Base-by-base conservation (phyloP, 1,140 invertebrate species). In the Ceratitis capitata region DNA sequence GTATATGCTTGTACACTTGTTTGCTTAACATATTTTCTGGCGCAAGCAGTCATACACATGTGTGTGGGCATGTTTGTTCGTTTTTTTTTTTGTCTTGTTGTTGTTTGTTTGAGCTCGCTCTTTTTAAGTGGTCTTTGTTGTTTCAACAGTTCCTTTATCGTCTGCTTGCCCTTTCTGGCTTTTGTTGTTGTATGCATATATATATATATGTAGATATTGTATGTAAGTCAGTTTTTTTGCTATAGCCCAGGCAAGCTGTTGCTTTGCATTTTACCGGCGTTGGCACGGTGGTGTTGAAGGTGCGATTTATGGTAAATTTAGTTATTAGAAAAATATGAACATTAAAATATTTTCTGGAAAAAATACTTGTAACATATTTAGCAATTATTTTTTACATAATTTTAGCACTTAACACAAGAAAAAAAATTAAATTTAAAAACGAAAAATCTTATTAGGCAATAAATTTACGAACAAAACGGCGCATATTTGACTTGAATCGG, bases 21-120 rank as follows among this genome's bases (percentile, higher is more conserved):
- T 78, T 78, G n/a, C 69, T 45, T 78, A 32, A 39, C 69, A 47
- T 78, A 78, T 78, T 78, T 78, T 78, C 69, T 39, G 69, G 69
- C 69, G 69, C 45, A n/a, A 45, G 7, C n/a, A n/a, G n/a, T n/a
- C n/a, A n/a, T n/a, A n/a, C n/a, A n/a, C n/a, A n/a, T n/a, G n/a
- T n/a, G n/a, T n/a, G 69, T 23, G 9, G n/a, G 6, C 23, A 9
- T 45, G 69, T 78, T 78, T 78, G 39, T 39, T 78, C 26, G 39
- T 19, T 32, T 78, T 4, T 39, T 78, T 35, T 78, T 78, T 78
- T 35, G 26, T 35, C 45, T 78, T 10, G 42, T n/a, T 45, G 39
- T 19, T 32, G 42, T 4, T 39, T 78, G 69, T 78, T 78, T 78
- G 69, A 45, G 69, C 45, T 78, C 19, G 42, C 69, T 45, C 69